These are phyloP conservation scores for Stenoptilia bipunctidactyla DNA, from an alignment of 2,888 invertebrate genomes.

Conservation along the genomic window DNA sequence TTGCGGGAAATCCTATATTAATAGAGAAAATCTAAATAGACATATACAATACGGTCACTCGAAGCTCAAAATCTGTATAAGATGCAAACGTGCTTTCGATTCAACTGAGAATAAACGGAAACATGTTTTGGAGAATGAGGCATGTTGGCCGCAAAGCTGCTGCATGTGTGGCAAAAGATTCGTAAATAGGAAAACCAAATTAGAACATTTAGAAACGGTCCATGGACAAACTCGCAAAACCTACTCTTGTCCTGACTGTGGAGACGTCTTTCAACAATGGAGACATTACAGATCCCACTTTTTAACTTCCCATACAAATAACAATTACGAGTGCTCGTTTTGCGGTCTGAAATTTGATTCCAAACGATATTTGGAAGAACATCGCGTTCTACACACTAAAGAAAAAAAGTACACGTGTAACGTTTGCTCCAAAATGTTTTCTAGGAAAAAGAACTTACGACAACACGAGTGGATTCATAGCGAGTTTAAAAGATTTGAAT, in stretches of 20 bases:
- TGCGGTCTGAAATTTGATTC: conserved; percentile 35
- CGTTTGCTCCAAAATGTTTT: conserved; percentile 34
- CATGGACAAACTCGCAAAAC: conserved; percentile 23
- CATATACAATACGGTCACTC: conserved; percentile 23
- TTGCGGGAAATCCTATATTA: conserved; percentile 40
- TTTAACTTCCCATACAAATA: conserved; percentile 23
- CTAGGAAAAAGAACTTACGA: conserved; percentile 24
- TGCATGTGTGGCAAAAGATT: conserved; percentile 26
- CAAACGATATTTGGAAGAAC: conserved; percentile 37
- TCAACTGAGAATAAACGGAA: conserved; percentile 22
- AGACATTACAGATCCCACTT: conserved; percentile 25
- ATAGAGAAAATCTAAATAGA: conserved; percentile 26
- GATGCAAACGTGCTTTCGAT: conserved; percentile 25
- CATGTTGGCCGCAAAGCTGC: conserved; percentile 29
- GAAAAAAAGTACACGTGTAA: conserved; percentile 40
- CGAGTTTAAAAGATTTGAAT: conserved; percentile 26
- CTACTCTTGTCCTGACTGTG: conserved; percentile 29
- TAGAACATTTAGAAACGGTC: conserved; percentile 22
- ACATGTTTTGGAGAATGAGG: conserved; percentile 21
- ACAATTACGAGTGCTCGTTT: conserved; percentile 19
- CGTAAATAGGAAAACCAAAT: conserved; percentile 23
- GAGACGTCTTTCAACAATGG: conserved; percentile 19
- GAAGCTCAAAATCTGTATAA: conserved; percentile 19
- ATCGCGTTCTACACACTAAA: conserved; percentile 41
- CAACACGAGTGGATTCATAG: conserved; percentile 33